These are phyloP conservation scores for Vulpes vulpes DNA, from an alignment of 2,113 vertebrate species.

Conservation along the genomic window DNA sequence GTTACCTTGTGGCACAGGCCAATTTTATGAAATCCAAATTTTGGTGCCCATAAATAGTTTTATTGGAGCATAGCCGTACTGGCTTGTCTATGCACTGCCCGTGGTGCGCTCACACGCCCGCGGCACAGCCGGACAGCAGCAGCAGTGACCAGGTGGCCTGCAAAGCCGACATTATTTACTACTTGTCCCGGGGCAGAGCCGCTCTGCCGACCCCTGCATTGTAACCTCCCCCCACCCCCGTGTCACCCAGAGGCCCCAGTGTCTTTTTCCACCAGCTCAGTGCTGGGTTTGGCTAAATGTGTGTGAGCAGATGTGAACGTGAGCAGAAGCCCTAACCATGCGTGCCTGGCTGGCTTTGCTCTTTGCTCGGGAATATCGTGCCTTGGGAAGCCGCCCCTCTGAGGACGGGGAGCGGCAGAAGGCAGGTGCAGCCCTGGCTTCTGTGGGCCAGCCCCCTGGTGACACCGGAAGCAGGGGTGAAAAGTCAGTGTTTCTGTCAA, in stretches of 20 bases:
- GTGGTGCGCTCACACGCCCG: not conserved
- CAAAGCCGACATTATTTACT: not conserved
- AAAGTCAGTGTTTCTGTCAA: too few relatives aligned
- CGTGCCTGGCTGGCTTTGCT: not conserved
- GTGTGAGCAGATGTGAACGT: not conserved
- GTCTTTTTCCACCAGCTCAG: not conserved
- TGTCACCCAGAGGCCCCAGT: not conserved
- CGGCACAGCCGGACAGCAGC: not conserved
- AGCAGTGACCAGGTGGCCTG: not conserved
- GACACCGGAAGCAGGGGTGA: too few relatives aligned
- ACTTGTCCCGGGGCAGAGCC: not conserved
- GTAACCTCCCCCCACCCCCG: not conserved
- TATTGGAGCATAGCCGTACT: not conserved
- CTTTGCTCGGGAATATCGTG: not conserved
- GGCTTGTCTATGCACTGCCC: not conserved
- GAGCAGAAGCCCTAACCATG: not conserved
- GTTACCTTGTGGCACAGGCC: not conserved
- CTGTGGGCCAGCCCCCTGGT: not conserved
- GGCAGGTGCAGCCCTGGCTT: not conserved
- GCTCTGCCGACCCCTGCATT: rapidly evolving
- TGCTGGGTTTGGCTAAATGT: not conserved
- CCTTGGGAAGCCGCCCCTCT: not conserved
- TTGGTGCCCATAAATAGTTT: not conserved
- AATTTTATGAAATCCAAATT: not conserved
- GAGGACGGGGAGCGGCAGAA: not conserved